These are phyloP conservation scores for Drosophila pachea DNA, from an alignment of 1,140 invertebrate species.

Conservation along the genomic window DNA sequence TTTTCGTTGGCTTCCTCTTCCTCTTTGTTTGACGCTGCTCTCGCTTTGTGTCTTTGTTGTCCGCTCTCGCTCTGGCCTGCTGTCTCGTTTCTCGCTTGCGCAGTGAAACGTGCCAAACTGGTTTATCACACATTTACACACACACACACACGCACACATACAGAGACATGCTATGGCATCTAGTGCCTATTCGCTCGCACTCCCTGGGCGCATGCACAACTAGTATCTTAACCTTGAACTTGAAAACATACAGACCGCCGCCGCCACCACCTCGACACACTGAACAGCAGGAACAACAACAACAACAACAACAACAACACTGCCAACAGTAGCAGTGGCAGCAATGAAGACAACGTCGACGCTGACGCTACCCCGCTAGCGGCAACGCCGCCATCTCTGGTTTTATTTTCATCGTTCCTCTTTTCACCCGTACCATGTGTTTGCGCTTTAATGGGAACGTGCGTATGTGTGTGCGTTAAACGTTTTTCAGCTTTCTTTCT, in stretches of 20 bases:
- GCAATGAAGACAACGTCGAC: slow-evolving; percentile 17
- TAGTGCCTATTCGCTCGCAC: slow-evolving; percentile 45
- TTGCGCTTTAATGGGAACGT: slow-evolving; percentile 20
- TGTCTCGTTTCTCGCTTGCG: slow-evolving; percentile 54
- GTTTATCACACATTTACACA: slow-evolving; percentile 51
- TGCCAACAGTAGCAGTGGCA: background rate
- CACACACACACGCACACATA: slow-evolving; percentile 41
- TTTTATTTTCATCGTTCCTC: slow-evolving; percentile 30
- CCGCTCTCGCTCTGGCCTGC: slow-evolving; percentile 33
- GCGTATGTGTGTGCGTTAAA: background rate
- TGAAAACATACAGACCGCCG: slow-evolving; percentile 63
- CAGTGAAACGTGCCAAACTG: slow-evolving; percentile 71
- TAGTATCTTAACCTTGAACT: slow-evolving; percentile 79
- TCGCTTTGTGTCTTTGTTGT: slow-evolving; percentile 18
- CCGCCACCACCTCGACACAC: slow-evolving; percentile 62
- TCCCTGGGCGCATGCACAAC: slow-evolving; percentile 53
- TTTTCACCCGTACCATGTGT: slow-evolving; percentile 39
- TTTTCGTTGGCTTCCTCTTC: slow-evolving; percentile 64
- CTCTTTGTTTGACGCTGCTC: slow-evolving; percentile 61
- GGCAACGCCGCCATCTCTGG: slow-evolving; percentile 26
- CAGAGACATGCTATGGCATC: slow-evolving; percentile 35
- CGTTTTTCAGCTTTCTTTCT: slow-evolving; percentile 27
- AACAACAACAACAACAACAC: slow-evolving; percentile 18
- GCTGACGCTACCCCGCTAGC: slow-evolving; percentile 45
- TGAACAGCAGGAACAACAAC: slow-evolving; percentile 43